Evolutionary conservation across 1,140 invertebrate species (phyloP).

Genomic region (Ericerus pela): DNA sequence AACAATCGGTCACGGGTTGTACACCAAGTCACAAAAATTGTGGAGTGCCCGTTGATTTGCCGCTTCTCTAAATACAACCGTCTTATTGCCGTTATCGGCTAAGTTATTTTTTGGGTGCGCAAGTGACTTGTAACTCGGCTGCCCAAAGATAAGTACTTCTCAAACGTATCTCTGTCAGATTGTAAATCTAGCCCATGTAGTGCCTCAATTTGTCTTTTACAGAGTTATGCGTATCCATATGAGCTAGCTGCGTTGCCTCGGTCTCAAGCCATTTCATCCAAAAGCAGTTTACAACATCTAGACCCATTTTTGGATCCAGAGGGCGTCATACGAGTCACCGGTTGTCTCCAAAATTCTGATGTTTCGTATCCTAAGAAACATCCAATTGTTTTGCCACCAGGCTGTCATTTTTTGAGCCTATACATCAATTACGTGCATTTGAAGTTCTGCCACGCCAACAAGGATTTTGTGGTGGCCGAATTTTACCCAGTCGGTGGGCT

Average conservation of each 20-base stretch:
- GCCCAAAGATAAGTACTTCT: neutral
- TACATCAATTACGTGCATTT: slow-evolving; percentile 11
- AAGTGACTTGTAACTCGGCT: neutral
- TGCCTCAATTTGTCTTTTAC: neutral
- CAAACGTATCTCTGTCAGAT: neutral
- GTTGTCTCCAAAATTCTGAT: neutral
- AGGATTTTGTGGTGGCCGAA: no score
- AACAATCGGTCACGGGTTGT: neutral
- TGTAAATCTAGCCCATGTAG: neutral
- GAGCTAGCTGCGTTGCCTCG: no score
- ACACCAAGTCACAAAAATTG: no score
- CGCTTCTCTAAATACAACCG: no score
- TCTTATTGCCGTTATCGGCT: neutral
- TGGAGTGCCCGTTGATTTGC: no score
- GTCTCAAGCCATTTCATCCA: no score
- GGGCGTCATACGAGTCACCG: neutral
- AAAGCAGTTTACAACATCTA: no score
- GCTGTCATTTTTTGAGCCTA: neutral
- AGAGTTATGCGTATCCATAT: neutral
- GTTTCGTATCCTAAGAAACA: neutral
- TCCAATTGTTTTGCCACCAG: neutral
- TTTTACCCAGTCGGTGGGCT: neutral
- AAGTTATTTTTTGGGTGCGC: neutral
- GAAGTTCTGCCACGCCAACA: neutral
- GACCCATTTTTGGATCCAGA: neutral